These are phyloP conservation scores for Zapornia atra DNA, from an alignment of 2,113 vertebrate genomes.

Conservation along the genomic window DNA sequence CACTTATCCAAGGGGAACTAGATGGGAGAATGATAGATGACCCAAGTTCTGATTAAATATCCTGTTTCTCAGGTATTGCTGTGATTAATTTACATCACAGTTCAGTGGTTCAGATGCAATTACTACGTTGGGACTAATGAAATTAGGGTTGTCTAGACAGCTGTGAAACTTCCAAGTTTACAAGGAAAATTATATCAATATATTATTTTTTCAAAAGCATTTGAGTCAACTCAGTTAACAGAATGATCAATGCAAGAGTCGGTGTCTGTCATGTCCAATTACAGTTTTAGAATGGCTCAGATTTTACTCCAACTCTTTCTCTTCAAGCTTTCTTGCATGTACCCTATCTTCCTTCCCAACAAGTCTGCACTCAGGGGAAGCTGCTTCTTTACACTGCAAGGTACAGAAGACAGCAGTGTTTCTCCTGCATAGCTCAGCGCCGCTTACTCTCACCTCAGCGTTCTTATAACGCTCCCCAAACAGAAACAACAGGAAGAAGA, in stretches of 20 bases:
- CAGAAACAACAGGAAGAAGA: background rate
- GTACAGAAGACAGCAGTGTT: background rate
- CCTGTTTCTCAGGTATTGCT: background rate
- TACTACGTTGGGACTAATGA: background rate
- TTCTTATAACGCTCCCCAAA: background rate
- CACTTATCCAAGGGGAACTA: background rate
- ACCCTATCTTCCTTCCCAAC: background rate
- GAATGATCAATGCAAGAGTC: background rate
- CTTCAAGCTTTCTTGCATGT: background rate
- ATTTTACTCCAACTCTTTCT: background rate
- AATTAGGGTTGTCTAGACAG: conserved; percentile 11
- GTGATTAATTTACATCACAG: conserved; percentile 44
- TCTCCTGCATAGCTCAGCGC: background rate
- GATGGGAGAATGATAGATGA: conserved; percentile 25
- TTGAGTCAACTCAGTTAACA: background rate
- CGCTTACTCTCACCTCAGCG: background rate
- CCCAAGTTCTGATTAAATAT: background rate
- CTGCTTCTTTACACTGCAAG: background rate
- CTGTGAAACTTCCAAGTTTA: conserved; percentile 6
- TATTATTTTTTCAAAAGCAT: background rate
- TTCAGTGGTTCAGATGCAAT: conserved; percentile 19
- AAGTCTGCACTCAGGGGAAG: background rate
- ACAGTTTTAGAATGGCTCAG: background rate
- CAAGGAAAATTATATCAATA: conserved; percentile 18
- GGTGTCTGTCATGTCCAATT: background rate